Conservation (phyloP, 2,888 invertebrate genomes). For the Sturmia bella region DNA sequence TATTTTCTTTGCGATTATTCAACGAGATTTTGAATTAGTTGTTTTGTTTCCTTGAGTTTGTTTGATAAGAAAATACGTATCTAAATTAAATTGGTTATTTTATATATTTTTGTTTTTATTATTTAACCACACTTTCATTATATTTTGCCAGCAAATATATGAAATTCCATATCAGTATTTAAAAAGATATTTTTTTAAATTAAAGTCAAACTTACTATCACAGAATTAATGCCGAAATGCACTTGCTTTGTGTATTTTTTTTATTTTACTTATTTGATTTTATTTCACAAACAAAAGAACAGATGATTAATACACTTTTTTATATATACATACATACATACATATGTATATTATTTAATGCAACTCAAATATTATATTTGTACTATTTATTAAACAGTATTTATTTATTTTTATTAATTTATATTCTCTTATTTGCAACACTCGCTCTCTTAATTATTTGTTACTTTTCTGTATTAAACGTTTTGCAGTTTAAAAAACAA, state of each 20-base stretch:
- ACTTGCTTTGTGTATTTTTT: slow-evolving; percentile 15
- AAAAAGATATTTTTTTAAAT: too few species aligned
- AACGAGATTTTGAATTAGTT: too few species aligned
- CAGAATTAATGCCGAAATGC: slow-evolving; percentile 54
- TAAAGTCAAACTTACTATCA: slow-evolving; percentile 51
- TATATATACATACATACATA: too few species aligned
- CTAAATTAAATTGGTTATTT: too few species aligned
- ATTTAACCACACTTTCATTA: too few species aligned
- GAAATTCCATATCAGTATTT: too few species aligned
- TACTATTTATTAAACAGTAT: slow-evolving; percentile 8
- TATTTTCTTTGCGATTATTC: too few species aligned
- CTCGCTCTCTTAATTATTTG: slow-evolving; percentile 46
- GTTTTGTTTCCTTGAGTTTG: too few species aligned
- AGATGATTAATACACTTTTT: slow-evolving; percentile 27
- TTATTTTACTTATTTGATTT: slow-evolving; percentile 5
- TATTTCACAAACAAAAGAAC: slow-evolving; percentile 34
- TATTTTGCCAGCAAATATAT: too few species aligned
- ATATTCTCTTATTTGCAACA: slow-evolving; percentile 7
- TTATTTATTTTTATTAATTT: slow-evolving; percentile 12
- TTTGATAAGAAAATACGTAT: too few species aligned
- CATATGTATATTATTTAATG: neutral
- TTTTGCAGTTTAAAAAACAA: neutral
- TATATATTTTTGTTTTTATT: too few species aligned
- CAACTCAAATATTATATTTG: slow-evolving; percentile 37
- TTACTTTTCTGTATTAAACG: neutral